Percentiles rank a stretch among this genome's conserved stretches.
Conservation (phyloP, 1,140 invertebrate species). For the Chlorops oryzae region DNA sequence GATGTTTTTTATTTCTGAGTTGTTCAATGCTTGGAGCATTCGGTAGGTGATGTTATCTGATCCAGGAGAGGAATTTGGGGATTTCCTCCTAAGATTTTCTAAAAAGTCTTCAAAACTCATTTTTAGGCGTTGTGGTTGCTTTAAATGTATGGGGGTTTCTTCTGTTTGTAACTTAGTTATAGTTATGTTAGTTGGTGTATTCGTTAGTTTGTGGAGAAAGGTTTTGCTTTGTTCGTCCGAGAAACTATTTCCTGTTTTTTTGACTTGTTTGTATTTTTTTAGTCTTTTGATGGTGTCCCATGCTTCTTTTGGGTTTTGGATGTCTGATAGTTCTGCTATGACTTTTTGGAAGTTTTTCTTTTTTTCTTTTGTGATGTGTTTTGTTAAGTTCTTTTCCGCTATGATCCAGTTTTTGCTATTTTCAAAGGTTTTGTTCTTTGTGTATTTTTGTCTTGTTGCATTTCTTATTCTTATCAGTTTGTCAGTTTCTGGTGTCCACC, state of each 20-base stretch:
- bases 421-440: background rate
- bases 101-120: background rate
- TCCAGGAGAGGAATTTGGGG: background rate
- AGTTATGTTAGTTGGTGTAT: background rate
- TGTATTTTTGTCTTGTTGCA: background rate
- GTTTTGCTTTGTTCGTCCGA: background rate
- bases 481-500: background rate
- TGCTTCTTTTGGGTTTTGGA: background rate
- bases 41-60: background rate
- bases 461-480: background rate
- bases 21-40: background rate
- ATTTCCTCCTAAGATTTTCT: background rate
- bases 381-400: background rate
- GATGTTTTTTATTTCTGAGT: background rate
- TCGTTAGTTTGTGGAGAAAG: background rate
- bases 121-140: background rate
- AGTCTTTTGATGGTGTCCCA: background rate
- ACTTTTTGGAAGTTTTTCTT: background rate
- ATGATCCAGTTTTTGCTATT: background rate
- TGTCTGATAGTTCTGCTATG: too few relatives aligned
- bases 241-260: background rate
- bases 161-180: background rate
- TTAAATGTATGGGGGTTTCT: background rate
- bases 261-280: background rate
- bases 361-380: background rate